phyloP scores from a whole-genome alignment of 2,888 invertebrate species.

The Temnothorax rugatulus region DNA sequence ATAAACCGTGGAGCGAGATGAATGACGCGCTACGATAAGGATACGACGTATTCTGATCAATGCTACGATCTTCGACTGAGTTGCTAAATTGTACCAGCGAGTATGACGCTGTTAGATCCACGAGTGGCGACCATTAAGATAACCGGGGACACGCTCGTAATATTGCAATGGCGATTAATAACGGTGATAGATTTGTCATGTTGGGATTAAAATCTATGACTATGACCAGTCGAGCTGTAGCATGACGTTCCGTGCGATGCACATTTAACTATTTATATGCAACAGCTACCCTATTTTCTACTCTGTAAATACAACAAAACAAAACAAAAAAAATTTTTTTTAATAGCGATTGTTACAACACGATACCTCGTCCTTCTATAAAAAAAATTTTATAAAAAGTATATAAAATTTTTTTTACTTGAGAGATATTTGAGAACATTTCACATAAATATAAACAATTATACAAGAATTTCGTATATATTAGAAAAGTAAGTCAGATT shows the following conservation, averaged over 20 bases:
- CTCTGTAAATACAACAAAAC: not conserved
- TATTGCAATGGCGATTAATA: constrained; percentile 37
- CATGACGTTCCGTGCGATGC: not conserved
- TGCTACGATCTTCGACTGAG: constrained; percentile 24
- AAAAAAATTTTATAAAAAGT: not conserved
- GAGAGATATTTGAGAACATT: too few relatives aligned
- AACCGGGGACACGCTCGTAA: not conserved
- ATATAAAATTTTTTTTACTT: not conserved
- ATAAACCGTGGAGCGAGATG: constrained; percentile 27
- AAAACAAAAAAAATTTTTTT: not conserved
- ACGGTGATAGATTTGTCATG: constrained; percentile 44
- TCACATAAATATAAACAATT: too few relatives aligned
- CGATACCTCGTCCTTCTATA: not conserved
- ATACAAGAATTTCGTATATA: too few relatives aligned
- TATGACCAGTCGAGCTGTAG: not conserved
- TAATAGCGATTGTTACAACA: not conserved
- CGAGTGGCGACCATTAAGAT: constrained; percentile 46
- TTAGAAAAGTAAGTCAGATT: too few relatives aligned
- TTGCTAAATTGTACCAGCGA: constrained; percentile 9
- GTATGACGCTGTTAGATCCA: constrained; percentile 29
- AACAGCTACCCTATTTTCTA: not conserved
- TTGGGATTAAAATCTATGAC: constrained; percentile 30
- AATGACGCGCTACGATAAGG: constrained; percentile 38
- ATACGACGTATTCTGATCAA: constrained; percentile 10
- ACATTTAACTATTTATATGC: constrained; percentile 6